Evolutionary conservation across 2,888 invertebrate species (phyloP).

Genomic region (Myopa tessellatipennis): DNA sequence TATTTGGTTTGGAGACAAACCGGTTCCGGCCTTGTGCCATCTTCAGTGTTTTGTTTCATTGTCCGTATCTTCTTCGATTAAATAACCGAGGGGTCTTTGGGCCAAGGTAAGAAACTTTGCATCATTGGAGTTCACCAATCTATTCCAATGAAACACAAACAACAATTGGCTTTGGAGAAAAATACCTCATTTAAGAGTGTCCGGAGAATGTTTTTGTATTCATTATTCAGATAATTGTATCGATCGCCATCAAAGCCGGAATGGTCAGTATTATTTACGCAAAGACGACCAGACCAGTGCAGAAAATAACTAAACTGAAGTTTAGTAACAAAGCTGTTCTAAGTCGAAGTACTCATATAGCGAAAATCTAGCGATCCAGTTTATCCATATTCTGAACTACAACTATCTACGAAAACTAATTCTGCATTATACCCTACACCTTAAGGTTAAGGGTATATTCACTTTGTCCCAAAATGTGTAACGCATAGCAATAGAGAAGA

Average conservation of each 20-base stretch:
- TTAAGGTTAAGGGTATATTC: too few species aligned
- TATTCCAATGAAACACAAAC: conserved; percentile 90
- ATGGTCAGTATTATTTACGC: conserved; percentile 78
- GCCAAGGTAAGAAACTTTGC: conserved; percentile 70
- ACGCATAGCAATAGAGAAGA: too few species aligned
- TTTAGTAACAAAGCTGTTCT: conserved; percentile 83
- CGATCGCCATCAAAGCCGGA: conserved; percentile 71
- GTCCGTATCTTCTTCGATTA: conserved; percentile 78
- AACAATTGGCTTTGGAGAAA: conserved; percentile 85
- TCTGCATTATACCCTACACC: too few species aligned
- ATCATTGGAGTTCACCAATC: conserved; percentile 76
- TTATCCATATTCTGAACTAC: too few species aligned
- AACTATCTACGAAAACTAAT: too few species aligned
- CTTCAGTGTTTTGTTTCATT: too few species aligned
- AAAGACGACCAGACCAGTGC: conserved; percentile 82
- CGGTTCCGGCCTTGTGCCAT: too few species aligned
- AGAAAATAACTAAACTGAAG: conserved; percentile 80
- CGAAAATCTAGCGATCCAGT: too few species aligned
- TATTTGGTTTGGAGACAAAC: too few species aligned
- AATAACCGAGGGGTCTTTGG: conserved; percentile 64
- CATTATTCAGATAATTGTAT: conserved; percentile 82
- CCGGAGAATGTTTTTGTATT: conserved; percentile 85
- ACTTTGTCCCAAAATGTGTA: too few species aligned
- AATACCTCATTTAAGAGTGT: conserved; percentile 85
- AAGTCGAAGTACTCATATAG: conserved; percentile 55